Base-by-base conservation (phyloP, 2,797 vertebrate genomes). In the Alosa sapidissima region DNA sequence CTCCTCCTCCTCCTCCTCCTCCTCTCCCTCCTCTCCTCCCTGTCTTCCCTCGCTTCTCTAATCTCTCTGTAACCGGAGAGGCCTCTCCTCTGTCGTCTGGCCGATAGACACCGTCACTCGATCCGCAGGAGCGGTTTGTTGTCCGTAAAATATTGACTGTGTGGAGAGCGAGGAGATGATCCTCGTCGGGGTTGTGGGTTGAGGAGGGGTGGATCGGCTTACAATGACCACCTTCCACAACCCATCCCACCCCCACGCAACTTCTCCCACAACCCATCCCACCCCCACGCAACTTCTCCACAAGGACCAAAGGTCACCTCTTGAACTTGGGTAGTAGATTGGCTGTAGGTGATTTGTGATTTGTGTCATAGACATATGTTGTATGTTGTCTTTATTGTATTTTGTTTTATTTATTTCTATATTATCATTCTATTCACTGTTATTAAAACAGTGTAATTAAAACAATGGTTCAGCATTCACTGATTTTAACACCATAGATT, bases 121-220 rank as follows among this genome's bases (percentile, higher is more conserved):
- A 89, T 90, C 82, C 65, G 14, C 6, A 68, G 54, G 36, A 54
- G 36, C 41, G 41, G 81, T 81, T 87, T 88, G 88, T 90, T 88
- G 86, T 87, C 83, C 51, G 85, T 83, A 82, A 86, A 87, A 85
- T 85, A 88, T 88, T 85, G 83, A 85, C 81, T 68, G 21, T 84
- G 82, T 84, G 21, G 48, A 81, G 81, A 85, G 62, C 48, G 65
- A 83, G 81, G 84, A 75, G 72, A 19, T 24, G 81, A 81, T 81
- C 58, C 3, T 78, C 83, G 85, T 81, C 86, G 83, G 72, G 75
- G 81, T 84, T 86, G 82, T 86, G 83, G 83, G 84, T 51, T 21
- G 72, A 83, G 54, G 85, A 83, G 52, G 45, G 60, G 54, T 72
- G 83, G 84, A 84, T 91, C 83, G 48, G 82, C 78, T 91, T 90